Evolutionary conservation across 2,888 invertebrate species (phyloP).

Genomic region (Sicus ferrugineus): DNA sequence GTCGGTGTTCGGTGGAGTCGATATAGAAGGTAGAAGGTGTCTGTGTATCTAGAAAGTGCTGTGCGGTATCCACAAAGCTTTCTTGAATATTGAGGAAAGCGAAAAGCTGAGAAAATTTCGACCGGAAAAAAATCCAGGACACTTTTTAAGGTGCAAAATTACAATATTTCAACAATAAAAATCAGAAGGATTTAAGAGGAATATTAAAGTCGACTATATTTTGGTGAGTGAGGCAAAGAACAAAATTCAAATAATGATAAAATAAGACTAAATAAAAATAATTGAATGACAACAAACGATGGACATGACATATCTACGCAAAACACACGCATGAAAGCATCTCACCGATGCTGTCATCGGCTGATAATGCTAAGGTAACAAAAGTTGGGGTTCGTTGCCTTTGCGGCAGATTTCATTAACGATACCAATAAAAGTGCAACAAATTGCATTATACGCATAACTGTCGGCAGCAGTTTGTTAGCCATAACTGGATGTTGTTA

Average conservation of each 20-base stretch:
- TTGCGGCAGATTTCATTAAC: too few species aligned
- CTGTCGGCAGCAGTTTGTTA: neutral
- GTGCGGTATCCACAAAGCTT: slow-evolving; percentile 5
- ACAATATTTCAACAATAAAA: neutral
- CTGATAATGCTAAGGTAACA: too few species aligned
- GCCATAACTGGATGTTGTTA: too few species aligned
- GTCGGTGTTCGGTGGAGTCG: neutral
- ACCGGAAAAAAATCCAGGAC: too few species aligned
- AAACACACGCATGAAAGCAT: neutral
- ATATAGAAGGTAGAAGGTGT: neutral
- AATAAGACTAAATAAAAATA: neutral
- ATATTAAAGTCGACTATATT: neutral
- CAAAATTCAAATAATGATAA: too few species aligned
- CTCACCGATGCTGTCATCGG: neutral
- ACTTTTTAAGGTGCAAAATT: neutral
- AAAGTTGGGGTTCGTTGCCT: slow-evolving; percentile 24
- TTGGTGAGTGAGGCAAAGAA: neutral
- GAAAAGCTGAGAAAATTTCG: too few species aligned
- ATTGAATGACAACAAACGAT: slow-evolving; percentile 1
- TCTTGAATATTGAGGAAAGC: slow-evolving; percentile 1
- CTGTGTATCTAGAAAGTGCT: slow-evolving; percentile 20
- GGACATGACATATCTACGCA: slow-evolving; percentile 19
- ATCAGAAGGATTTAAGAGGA: neutral
- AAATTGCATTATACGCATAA: neutral
- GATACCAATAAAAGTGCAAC: neutral